Percentiles rank a stretch among this genome's conserved stretches.
These are phyloP conservation scores for Bolinopsis microptera DNA, from an alignment of 37 sponge, comb jelly and placozoan genomes.

Conservation along the genomic window DNA sequence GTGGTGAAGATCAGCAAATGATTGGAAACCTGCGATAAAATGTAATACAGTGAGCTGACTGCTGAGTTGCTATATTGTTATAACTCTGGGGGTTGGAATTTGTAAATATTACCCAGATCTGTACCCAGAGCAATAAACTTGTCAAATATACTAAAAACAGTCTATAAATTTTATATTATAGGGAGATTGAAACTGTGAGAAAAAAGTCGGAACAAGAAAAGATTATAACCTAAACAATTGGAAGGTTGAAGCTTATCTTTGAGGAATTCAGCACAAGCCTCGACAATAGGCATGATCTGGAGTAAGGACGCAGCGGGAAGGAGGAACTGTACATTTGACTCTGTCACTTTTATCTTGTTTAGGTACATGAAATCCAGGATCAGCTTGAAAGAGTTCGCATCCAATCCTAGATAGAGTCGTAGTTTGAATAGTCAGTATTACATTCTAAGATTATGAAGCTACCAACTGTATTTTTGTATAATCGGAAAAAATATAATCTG, in stretches of 20 bases:
- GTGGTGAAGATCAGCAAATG: constrained; percentile 77
- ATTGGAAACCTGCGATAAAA: neutral
- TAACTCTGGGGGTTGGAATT: too few species aligned
- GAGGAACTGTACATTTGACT: constrained; percentile 72
- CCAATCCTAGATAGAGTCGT: constrained; percentile 70
- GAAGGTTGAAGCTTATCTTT: constrained; percentile 72
- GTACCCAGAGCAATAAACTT: too few species aligned
- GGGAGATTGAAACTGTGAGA: too few species aligned
- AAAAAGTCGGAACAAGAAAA: too few species aligned
- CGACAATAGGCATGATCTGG: constrained; percentile 70
- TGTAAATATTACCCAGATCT: too few species aligned
- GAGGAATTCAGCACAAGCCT: constrained; percentile 72
- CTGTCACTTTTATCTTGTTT: constrained; percentile 68
- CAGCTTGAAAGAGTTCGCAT: constrained; percentile 69
- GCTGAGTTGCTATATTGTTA: neutral
- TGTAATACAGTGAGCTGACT: neutral
- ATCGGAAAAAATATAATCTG: too few species aligned
- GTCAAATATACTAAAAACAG: too few species aligned
- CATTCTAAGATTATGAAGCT: too few species aligned
- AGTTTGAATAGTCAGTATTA: constrained; percentile 42
- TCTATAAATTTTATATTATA: too few species aligned
- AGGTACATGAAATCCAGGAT: constrained; percentile 78
- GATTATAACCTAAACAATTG: constrained; percentile 79
- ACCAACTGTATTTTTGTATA: too few species aligned
- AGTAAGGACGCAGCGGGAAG: constrained; percentile 77